These are phyloP conservation scores for Corythucha ciliata DNA, from an alignment of 2,888 invertebrate genomes.

Conservation along the genomic window DNA sequence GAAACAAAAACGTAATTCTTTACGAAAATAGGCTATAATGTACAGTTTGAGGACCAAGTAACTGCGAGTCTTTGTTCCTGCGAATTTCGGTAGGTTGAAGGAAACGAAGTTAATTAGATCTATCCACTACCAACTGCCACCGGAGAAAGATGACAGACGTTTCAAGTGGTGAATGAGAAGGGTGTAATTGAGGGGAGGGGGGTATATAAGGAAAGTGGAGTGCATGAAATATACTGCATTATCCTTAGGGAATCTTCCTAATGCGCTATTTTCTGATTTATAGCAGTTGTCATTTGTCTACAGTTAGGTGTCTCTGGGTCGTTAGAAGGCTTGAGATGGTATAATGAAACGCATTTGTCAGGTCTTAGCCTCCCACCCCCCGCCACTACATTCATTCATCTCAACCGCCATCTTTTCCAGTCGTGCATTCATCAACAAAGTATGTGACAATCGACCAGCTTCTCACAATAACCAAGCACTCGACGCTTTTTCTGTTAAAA, in stretches of 20 bases:
- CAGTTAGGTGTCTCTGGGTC: slow-evolving; percentile 21
- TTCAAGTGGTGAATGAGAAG: too few species aligned
- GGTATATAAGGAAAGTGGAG: slow-evolving; percentile 17
- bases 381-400: slow-evolving; percentile 1
- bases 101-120: slow-evolving; percentile 20
- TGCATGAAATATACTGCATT: slow-evolving; percentile 25
- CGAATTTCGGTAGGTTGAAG: not conserved
- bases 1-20: too few species aligned
- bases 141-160: slow-evolving; percentile 17
- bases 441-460: slow-evolving; percentile 2
- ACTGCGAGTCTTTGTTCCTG: too few species aligned
- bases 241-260: slow-evolving; percentile 22
- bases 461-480: not conserved
- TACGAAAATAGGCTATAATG: too few species aligned
- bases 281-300: slow-evolving; percentile 21
- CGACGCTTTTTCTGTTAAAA: too few species aligned
- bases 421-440: slow-evolving; percentile 17
- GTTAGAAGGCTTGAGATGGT: slow-evolving; percentile 22
- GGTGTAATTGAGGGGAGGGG: not conserved
- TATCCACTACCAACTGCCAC: slow-evolving; percentile 6
- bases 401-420: slow-evolving; percentile 20
- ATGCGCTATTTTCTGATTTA: slow-evolving; percentile 27
- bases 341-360: slow-evolving; percentile 26
- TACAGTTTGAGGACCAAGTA: too few species aligned
- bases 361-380: slow-evolving; percentile 12